Percentiles rank a stretch among this genome's conserved stretches.
These are phyloP conservation scores for Coilia nasus DNA, from an alignment of 2,797 vertebrate species.

Conservation along the genomic window DNA sequence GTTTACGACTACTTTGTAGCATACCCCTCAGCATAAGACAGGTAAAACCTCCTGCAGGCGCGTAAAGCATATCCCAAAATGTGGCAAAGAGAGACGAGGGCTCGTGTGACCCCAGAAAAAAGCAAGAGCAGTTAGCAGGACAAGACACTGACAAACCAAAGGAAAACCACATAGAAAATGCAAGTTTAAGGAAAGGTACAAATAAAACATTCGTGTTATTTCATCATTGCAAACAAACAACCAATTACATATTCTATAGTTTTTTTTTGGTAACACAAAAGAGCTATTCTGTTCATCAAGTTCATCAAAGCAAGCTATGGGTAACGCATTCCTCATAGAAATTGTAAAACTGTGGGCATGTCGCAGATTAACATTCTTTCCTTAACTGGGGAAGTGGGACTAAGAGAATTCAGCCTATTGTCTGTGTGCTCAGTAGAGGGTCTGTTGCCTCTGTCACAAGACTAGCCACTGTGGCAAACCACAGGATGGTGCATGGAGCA, in stretches of 20 bases:
- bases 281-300: background rate
- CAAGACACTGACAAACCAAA: slow-evolving; percentile 53
- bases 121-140: slow-evolving; percentile 68
- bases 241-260: background rate
- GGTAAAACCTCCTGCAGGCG: background rate
- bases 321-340: background rate
- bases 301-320: background rate
- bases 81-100: slow-evolving; percentile 45
- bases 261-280: background rate
- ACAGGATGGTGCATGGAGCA: background rate
- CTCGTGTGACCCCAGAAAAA: slow-evolving; percentile 44
- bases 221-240: slow-evolving; percentile 17
- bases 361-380: background rate
- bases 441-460: background rate
- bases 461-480: background rate
- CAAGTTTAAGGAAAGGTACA: background rate
- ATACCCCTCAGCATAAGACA: background rate
- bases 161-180: slow-evolving; percentile 51
- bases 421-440: background rate
- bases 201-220: slow-evolving; percentile 12
- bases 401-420: background rate
- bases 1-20: too few species aligned
- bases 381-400: background rate
- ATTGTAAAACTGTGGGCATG: background rate
- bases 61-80: slow-evolving; percentile 35